Evolutionary conservation across 2,113 vertebrate genomes (phyloP), one percentile per base, ranked within the genome.

Genomic region (Pelecanoides urinatrix): DNA sequence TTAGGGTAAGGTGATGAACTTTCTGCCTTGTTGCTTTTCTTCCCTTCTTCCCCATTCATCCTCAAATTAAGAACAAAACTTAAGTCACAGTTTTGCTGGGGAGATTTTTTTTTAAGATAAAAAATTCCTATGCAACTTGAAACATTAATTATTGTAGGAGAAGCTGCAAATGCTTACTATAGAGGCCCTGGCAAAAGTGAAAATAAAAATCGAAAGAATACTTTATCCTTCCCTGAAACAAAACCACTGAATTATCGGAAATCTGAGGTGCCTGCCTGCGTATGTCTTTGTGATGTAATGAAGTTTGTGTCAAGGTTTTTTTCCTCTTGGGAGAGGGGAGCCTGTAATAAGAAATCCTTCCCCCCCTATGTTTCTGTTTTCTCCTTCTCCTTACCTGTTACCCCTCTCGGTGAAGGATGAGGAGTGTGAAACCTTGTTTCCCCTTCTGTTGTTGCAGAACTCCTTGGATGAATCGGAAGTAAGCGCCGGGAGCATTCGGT

Each of bases 391-490:
- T 95, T 92, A 96, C 91, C 91, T 96, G 52, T 82, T 87, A 72
- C 59, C 34, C 17, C 45, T 87, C 36, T 68, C 25, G 0, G 6
- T 76, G 73, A 34, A 76, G 49, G 79, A 84, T 67, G 59, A 84
- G 86, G 67, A 87, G 78, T 80, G 49, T 94, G 92, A 94, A 96
- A 78, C 47, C 84, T 72, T 80, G 25, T 96, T 96, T 90, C 56
- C 59, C 73, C 42, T 88, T 91, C 56, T 96, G 87, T 94, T 92
- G 73, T 92, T 97, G 70, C 94, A 96, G 96, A 88, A 88, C 74
- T 94, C 84, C 66, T 55, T 30, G 74, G 89, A 81, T 85, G 74
- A 16, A 23, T 70, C 2, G 0, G 93, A 90, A 96, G 65, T 58
- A 42, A 82, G 73, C 8, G 0, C 49, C 4, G 0, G 62, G 77